Percentiles rank a stretch among this genome's conserved stretches.
Evolutionary conservation across 2,113 vertebrate genomes (phyloP).

Genomic region (Alexandromys fortis): DNA sequence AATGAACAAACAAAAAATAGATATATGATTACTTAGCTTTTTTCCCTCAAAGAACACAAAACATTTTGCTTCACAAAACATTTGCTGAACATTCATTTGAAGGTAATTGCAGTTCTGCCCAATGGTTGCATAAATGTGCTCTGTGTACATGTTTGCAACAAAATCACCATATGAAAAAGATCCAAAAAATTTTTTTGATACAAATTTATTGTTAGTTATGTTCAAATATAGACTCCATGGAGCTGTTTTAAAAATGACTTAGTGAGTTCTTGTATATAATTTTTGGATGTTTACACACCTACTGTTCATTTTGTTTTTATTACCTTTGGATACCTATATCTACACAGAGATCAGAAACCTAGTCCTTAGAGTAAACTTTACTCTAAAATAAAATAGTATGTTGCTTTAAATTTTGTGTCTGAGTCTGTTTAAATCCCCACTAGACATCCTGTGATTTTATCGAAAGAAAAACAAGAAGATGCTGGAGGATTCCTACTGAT

Average conservation of each 20-base stretch:
- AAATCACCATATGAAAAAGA: neutral
- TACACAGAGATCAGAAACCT: neutral
- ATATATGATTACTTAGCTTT: neutral
- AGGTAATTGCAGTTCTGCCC: neutral
- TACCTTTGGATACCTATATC: neutral
- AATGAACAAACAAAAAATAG: neutral
- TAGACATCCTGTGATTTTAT: neutral
- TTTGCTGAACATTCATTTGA: neutral
- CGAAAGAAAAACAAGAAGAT: neutral
- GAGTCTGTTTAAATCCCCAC: neutral
- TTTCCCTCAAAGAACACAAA: neutral
- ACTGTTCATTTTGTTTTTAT: neutral
- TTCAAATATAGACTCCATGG: neutral
- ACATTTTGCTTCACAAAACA: fast-evolving
- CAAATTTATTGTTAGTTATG: neutral
- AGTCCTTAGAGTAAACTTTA: neutral
- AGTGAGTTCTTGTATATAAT: neutral
- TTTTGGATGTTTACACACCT: neutral
- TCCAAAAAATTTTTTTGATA: neutral
- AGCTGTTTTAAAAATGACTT: neutral
- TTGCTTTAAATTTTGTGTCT: neutral
- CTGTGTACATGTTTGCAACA: neutral
- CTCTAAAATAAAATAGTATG: neutral
- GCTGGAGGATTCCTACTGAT: neutral
- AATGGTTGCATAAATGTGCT: neutral